These are phyloP conservation scores for Caenorhabditis auriculariae DNA, from an alignment of 2,888 invertebrate species.

Conservation along the genomic window DNA sequence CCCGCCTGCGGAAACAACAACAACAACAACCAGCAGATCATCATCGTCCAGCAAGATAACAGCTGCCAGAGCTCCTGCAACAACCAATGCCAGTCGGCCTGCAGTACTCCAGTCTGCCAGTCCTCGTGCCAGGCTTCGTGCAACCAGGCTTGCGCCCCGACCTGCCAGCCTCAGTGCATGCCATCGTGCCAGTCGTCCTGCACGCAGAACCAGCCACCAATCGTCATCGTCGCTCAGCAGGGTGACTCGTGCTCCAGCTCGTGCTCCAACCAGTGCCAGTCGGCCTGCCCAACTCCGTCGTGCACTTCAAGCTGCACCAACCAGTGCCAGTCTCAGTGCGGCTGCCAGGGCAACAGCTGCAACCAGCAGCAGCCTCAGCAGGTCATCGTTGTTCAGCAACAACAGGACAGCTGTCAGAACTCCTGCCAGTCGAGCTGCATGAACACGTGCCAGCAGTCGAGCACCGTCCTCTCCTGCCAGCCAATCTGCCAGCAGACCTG, in stretches of 20 bases:
- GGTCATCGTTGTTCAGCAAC: slow-evolving; percentile 40
- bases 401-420: slow-evolving; percentile 33
- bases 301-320: slow-evolving; percentile 37
- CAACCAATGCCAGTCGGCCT: slow-evolving; percentile 38
- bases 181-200: slow-evolving; percentile 35
- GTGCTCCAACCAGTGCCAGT: slow-evolving; percentile 46
- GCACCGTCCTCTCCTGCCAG: slow-evolving; percentile 39
- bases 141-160: slow-evolving; percentile 35
- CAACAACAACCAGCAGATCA: slow-evolving; percentile 27
- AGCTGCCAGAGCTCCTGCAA: slow-evolving; percentile 39
- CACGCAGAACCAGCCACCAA: slow-evolving; percentile 35
- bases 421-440: slow-evolving; percentile 44
- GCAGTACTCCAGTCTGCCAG: slow-evolving; percentile 40
- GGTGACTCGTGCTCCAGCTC: slow-evolving; percentile 38
- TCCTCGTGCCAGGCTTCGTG: slow-evolving; percentile 41
- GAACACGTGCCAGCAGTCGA: slow-evolving; percentile 39
- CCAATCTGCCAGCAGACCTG: slow-evolving; percentile 49
- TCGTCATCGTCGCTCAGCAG: slow-evolving; percentile 40
- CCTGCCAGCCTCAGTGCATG: slow-evolving; percentile 42
- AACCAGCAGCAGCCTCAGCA: slow-evolving; percentile 29
- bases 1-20: slow-evolving; percentile 37
- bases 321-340: slow-evolving; percentile 36
- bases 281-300: slow-evolving; percentile 36
- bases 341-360: slow-evolving; percentile 30
- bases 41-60: slow-evolving; percentile 32